Percentiles rank a stretch among this genome's conserved stretches.
These are phyloP conservation scores for Sardinella longiceps DNA, from an alignment of 2,797 vertebrate genomes.

Conservation along the genomic window DNA sequence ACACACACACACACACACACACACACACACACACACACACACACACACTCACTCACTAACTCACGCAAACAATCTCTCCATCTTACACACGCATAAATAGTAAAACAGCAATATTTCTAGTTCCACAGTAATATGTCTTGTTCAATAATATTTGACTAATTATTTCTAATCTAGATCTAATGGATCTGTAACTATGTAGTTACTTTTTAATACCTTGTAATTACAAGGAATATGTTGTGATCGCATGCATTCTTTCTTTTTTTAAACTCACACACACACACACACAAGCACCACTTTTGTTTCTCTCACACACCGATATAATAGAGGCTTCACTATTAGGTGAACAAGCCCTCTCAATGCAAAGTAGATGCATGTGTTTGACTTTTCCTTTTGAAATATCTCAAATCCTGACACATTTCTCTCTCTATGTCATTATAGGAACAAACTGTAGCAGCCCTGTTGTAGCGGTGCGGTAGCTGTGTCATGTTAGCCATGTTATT, in stretches of 20 bases:
- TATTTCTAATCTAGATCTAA: background rate
- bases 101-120: too few relatives aligned
- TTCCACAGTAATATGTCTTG: too few relatives aligned
- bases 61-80: too few relatives aligned
- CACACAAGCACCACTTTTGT: too few relatives aligned
- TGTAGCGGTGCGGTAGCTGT: background rate
- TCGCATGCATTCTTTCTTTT: background rate
- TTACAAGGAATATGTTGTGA: too few relatives aligned
- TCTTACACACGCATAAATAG: too few relatives aligned
- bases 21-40: too few relatives aligned
- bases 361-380: too few relatives aligned
- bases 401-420: background rate
- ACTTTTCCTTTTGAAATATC: too few relatives aligned
- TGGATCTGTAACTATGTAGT: background rate
- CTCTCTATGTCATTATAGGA: background rate
- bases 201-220: background rate
- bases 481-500: background rate
- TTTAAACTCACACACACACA: too few relatives aligned
- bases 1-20: background rate
- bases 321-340: background rate
- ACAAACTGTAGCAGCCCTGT: background rate
- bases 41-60: background rate
- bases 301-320: too few relatives aligned
- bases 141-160: background rate
- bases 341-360: background rate